Evolutionary conservation across 2,113 vertebrate species (phyloP).

Genomic region (Ceyx cyanopectus): DNA sequence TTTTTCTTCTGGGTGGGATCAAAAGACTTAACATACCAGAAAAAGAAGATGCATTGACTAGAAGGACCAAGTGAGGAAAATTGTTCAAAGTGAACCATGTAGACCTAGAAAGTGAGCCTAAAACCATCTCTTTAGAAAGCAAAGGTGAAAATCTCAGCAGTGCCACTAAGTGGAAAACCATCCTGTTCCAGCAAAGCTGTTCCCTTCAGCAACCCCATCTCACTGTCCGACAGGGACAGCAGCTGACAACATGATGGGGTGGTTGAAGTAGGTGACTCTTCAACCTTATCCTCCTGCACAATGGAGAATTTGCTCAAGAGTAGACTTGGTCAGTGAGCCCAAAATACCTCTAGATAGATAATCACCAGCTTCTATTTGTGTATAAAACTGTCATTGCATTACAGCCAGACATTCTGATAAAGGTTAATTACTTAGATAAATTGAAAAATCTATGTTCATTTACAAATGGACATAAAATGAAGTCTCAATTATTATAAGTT

Average conservation of each 20-base stretch:
- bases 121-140: background rate
- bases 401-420: conserved; percentile 42
- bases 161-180: background rate
- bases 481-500: conserved; percentile 69
- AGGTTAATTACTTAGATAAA: conserved; percentile 78
- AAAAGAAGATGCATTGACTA: background rate
- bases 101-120: background rate
- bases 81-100: background rate
- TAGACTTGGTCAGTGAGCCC: background rate
- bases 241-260: background rate
- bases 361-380: conserved; percentile 1
- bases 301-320: background rate
- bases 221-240: background rate
- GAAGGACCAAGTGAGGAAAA: background rate
- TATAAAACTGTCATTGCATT: background rate
- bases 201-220: background rate
- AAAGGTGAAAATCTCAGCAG: background rate
- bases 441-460: conserved; percentile 80
- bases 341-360: background rate
- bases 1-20: background rate
- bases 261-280: background rate
- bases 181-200: background rate
- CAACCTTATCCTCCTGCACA: background rate
- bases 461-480: conserved; percentile 82
- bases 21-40: background rate